Evolutionary conservation across 2,797 vertebrate species (phyloP), one percentile per base, ranked within the genome.

Genomic region (Alfaro cultratus): DNA sequence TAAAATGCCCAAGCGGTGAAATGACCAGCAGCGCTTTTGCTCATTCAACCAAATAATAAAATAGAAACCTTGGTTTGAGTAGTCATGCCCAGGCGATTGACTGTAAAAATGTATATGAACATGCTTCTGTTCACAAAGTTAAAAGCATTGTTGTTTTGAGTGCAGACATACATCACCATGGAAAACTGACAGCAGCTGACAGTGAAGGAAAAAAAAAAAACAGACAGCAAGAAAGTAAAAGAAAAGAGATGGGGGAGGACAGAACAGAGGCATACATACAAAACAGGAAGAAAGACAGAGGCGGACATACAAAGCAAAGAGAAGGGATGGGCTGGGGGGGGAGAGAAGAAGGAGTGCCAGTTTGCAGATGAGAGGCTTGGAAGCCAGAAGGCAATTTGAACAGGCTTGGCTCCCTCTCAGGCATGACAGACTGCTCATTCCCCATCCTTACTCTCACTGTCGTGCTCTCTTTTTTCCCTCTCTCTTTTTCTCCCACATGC

Each of bases 361-460:
- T 94, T 94, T 95, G 93, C 94, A 94, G 93, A 95, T 94, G 94
- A 95, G 93, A 93, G 90, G 86, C 91, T 92, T 91, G 93, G 92
- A 94, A 94, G 91, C 93, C 94, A 94, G 94, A 93, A 94, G 93
- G 93, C 94, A 94, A 95, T 95, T 94, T 95, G 94, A 94, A 94
- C 93, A 94, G 92, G 91, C 93, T 95, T 94, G 94, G 94, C 94
- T 94, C 90, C 84, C 91, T 93, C 93, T 94, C 91, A 94, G 93
- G 90, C 94, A 94, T 95, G 94, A 94, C 94, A 94, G 94, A 92
- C 93, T 93, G 91, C 92, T 94, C 91, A 92, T 92, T 94, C 91
- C 87, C 89, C 80, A 82, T 90, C 83, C 88, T 77, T 36, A n/a
- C 41, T 71, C 73, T 80, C 62, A 47, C 74, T 71, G 49, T 71